Evolutionary conservation across 2,888 invertebrate species (phyloP).

Genomic region (Drosophila subquinaria): DNA sequence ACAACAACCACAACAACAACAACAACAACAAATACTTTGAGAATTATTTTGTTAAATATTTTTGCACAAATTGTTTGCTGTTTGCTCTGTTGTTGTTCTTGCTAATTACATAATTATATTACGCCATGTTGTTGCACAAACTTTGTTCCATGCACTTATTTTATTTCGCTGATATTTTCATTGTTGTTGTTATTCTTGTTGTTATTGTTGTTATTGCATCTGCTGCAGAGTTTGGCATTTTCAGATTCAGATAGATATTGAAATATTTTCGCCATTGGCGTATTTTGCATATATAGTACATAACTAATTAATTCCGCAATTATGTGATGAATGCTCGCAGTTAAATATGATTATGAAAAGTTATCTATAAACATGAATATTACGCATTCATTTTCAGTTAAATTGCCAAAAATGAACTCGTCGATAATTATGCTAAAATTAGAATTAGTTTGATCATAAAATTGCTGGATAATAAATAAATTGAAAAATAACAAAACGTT

Average conservation of each 20-base stretch:
- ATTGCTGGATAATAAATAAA: not conserved
- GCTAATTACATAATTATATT: slow-evolving; percentile 72
- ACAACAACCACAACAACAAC: slow-evolving; percentile 30
- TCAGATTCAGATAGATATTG: not conserved
- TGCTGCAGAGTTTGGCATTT: slow-evolving; percentile 9
- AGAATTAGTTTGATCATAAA: not conserved
- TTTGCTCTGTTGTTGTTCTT: slow-evolving; percentile 42
- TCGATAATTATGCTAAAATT: not conserved
- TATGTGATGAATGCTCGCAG: slow-evolving; percentile 30
- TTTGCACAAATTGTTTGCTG: slow-evolving; percentile 50
- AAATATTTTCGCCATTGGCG: slow-evolving; percentile 16
- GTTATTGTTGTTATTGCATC: not conserved
- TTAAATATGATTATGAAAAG: not conserved
- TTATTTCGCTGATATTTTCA: not conserved
- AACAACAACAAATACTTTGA: slow-evolving; percentile 25
- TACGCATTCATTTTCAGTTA: not conserved
- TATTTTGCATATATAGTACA: slow-evolving; percentile 1
- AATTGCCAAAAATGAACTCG: not conserved
- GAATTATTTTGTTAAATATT: slow-evolving; percentile 66
- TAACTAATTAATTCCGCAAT: slow-evolving; percentile 22
- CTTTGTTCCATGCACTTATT: slow-evolving; percentile 16
- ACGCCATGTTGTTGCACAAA: slow-evolving; percentile 23
- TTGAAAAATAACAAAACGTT: not conserved
- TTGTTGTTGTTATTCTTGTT: not conserved
- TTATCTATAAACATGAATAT: slow-evolving; percentile 5